Percentiles rank a stretch among this genome's conserved stretches.
These are phyloP conservation scores for Anaspis maculata DNA, from an alignment of 2,888 invertebrate species.

Conservation along the genomic window DNA sequence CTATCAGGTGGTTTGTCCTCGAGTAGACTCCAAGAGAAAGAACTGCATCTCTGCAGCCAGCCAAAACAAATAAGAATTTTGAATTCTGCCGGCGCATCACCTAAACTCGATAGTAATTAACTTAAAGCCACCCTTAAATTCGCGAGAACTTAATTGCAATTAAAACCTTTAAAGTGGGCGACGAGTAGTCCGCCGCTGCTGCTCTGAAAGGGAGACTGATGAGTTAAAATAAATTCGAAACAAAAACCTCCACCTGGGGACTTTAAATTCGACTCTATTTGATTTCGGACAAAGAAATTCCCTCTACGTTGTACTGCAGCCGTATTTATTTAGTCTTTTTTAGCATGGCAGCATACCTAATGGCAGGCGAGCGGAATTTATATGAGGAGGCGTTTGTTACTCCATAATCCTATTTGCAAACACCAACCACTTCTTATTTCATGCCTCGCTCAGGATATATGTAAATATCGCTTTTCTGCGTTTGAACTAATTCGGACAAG, in stretches of 20 bases:
- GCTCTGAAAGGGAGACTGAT: background rate
- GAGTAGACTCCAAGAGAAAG: too few species aligned
- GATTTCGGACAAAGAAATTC: slow-evolving; percentile 8
- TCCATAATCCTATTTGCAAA: slow-evolving; percentile 6
- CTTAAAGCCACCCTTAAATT: slow-evolving; percentile 4
- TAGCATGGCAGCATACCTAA: background rate
- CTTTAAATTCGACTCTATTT: slow-evolving; percentile 6
- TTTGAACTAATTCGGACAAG: too few species aligned
- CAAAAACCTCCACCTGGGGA: slow-evolving; percentile 9
- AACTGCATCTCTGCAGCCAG: too few species aligned
- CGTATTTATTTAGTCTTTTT: background rate
- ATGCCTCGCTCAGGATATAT: background rate
- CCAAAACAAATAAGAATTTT: too few species aligned
- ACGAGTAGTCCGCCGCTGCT: too few species aligned
- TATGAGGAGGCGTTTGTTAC: slow-evolving; percentile 6
- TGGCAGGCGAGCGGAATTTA: slow-evolving; percentile 3
- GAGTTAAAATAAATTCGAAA: slow-evolving; percentile 4
- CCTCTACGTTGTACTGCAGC: background rate
- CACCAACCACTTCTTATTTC: slow-evolving; percentile 1
- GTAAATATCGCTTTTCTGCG: too few species aligned
- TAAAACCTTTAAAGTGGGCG: slow-evolving; percentile 6
- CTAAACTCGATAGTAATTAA: slow-evolving; percentile 3
- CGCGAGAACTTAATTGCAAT: slow-evolving; percentile 6
- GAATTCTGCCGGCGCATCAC: slow-evolving; percentile 6
- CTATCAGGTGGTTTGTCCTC: too few species aligned